Percentiles rank a stretch among this genome's conserved stretches.
phyloP scores from a whole-genome alignment of 1,140 invertebrate genomes.

The Brachionus manjavacas region DNA sequence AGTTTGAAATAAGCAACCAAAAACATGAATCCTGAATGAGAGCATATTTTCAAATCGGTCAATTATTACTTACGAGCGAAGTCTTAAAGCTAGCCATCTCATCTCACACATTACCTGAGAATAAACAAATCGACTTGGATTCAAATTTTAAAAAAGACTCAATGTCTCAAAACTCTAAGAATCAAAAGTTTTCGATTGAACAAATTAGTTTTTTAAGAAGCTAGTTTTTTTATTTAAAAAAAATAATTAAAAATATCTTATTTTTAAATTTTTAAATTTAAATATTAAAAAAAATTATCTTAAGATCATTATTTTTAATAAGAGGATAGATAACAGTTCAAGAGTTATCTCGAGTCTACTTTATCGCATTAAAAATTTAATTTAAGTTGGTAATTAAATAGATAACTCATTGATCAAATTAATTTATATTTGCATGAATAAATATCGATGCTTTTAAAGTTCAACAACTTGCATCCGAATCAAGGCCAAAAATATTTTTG shows the following conservation, averaged over 20 bases:
- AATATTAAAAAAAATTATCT: not conserved
- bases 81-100: not conserved
- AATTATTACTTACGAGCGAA: not conserved
- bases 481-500: not conserved
- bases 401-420: not conserved
- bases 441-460: not conserved
- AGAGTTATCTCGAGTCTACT: not conserved
- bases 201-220: not conserved
- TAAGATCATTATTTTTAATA: not conserved
- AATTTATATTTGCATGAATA: not conserved
- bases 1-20: not conserved
- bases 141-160: too few relatives aligned
- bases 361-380: not conserved
- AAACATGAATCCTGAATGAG: not conserved
- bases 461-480: not conserved
- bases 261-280: not conserved
- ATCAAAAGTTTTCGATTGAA: not conserved
- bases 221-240: not conserved
- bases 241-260: not conserved
- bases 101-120: not conserved
- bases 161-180: too few relatives aligned
- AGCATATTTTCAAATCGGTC: not conserved
- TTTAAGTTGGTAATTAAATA: not conserved
- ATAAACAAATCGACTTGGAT: too few relatives aligned
- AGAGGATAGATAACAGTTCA: not conserved